Conservation (phyloP, 1,140 invertebrate species). For the Elysia chlorotica region DNA sequence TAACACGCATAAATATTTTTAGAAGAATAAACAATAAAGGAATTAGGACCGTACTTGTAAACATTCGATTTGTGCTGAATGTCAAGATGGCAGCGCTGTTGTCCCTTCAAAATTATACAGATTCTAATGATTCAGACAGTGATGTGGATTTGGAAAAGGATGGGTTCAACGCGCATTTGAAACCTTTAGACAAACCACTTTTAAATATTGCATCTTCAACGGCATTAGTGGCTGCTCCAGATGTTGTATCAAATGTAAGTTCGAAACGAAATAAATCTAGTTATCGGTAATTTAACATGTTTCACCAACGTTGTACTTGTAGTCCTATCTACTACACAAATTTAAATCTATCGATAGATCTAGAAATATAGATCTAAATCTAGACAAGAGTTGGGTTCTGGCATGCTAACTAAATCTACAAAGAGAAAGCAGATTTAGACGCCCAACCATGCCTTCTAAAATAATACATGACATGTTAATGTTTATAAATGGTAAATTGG, state of each 20-base stretch:
- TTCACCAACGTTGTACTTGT: neutral
- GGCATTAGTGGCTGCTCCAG: slow-evolving; percentile 78
- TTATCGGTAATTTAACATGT: neutral
- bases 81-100: slow-evolving; percentile 38
- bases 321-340: neutral
- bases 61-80: too few relatives aligned
- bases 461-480: neutral
- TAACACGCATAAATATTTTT: too few relatives aligned
- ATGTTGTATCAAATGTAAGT: slow-evolving; percentile 76
- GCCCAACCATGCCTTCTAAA: neutral
- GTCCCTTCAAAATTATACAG: slow-evolving; percentile 71
- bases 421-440: neutral
- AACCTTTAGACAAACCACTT: slow-evolving; percentile 59
- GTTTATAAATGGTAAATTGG: neutral
- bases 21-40: too few relatives aligned
- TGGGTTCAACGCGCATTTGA: slow-evolving; percentile 66
- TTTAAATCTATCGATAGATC: neutral
- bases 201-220: slow-evolving; percentile 30
- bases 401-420: neutral
- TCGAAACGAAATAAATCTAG: neutral
- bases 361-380: neutral
- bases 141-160: slow-evolving; percentile 55
- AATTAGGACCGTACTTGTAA: too few relatives aligned
- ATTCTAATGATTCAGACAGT: slow-evolving; percentile 63
- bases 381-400: neutral